Conservation (phyloP, 2,888 invertebrate species). For the Glaucopsyche alexis region DNA sequence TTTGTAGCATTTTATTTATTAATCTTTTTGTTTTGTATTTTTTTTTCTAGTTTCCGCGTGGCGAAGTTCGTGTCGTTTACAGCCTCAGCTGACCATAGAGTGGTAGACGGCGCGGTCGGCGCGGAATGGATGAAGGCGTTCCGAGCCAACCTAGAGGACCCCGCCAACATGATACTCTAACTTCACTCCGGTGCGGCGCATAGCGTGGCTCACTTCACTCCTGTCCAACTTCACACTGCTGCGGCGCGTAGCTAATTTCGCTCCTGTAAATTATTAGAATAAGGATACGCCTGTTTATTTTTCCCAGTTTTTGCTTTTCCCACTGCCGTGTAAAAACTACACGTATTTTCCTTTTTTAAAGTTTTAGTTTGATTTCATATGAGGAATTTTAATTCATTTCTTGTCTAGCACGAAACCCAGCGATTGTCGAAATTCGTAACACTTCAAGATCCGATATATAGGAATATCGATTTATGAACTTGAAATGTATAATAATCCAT, state of each 20-base stretch:
- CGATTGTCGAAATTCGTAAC: neutral
- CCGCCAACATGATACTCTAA: constrained; percentile 92
- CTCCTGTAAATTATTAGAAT: constrained; percentile 26
- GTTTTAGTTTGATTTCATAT: neutral
- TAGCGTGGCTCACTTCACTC: constrained; percentile 33
- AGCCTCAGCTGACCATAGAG: constrained; percentile 97
- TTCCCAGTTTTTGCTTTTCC: neutral
- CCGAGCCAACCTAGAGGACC: constrained; percentile 93
- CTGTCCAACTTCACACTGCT: neutral
- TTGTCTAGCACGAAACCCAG: neutral
- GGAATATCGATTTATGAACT: constrained; percentile 3
- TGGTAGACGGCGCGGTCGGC: constrained; percentile 98
- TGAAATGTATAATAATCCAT: constrained; percentile 1
- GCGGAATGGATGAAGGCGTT: constrained; percentile 97
- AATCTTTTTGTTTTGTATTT: too few relatives aligned
- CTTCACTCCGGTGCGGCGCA: constrained; percentile 22
- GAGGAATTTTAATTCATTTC: neutral
- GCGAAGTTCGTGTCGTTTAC: constrained; percentile 93
- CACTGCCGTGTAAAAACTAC: neutral
- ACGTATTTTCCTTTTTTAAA: constrained; percentile 6
- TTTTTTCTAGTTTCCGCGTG: constrained; percentile 82
- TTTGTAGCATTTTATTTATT: too few relatives aligned
- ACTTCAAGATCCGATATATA: constrained; percentile 18
- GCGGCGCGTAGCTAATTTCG: neutral
- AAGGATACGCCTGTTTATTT: neutral